Conservation (phyloP, 2,888 invertebrate genomes). For the Drosophila meridiana region DNA sequence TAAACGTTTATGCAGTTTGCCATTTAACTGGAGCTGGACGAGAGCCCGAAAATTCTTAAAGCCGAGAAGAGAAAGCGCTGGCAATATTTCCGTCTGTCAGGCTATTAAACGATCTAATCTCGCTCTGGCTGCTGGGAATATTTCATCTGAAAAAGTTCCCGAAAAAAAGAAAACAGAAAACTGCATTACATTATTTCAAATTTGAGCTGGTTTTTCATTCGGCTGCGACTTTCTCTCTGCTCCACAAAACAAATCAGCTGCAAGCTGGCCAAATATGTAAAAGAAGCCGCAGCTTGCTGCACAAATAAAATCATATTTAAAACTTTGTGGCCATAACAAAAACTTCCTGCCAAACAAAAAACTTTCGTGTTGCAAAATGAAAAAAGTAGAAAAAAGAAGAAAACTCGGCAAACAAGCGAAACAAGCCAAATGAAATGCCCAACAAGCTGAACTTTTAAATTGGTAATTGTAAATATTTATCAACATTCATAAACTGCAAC, state of each 20-base stretch:
- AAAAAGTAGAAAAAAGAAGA: constrained; percentile 65
- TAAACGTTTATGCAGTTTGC: constrained; percentile 60
- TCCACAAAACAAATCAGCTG: constrained; percentile 57
- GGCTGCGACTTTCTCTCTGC: constrained; percentile 40
- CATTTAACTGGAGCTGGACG: constrained; percentile 45
- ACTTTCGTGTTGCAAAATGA: constrained; percentile 62
- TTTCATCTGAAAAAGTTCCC: constrained; percentile 25
- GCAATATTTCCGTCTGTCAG: constrained; percentile 30
- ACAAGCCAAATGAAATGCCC: constrained; percentile 48
- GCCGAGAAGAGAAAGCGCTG: constrained; percentile 18
- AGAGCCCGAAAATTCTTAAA: constrained; percentile 15
- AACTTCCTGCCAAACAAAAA: constrained; percentile 57
- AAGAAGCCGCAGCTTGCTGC: constrained; percentile 61
- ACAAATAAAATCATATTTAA: constrained; percentile 78
- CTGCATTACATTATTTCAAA: constrained; percentile 55
- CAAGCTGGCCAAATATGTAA: constrained; percentile 62
- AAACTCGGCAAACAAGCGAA: constrained; percentile 38
- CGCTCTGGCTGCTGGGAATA: constrained; percentile 1
- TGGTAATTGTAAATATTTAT: constrained; percentile 79
- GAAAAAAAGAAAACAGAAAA: constrained; percentile 19
- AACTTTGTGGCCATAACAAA: constrained; percentile 60
- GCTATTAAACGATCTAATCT: constrained; percentile 35
- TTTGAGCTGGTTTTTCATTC: constrained; percentile 16
- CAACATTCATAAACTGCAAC: constrained; percentile 62
- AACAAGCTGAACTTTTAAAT: constrained; percentile 68